Conservation (phyloP, 1,140 invertebrate species). For the Lysiphlebus fabarum region DNA sequence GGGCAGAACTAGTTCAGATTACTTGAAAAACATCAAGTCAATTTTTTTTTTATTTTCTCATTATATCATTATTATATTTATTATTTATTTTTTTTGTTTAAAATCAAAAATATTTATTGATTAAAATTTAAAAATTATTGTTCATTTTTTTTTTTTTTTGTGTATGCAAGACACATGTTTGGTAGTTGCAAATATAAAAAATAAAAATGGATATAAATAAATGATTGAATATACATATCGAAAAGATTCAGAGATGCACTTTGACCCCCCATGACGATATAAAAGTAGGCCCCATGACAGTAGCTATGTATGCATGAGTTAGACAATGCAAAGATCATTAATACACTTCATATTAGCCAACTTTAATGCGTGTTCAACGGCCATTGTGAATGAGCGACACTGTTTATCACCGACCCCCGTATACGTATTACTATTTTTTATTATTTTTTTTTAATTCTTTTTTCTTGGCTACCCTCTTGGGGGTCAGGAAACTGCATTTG, state of each 20-base stretch:
- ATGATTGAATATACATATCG: slow-evolving; percentile 11
- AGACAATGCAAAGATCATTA: slow-evolving; percentile 55
- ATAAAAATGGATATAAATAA: slow-evolving; percentile 5
- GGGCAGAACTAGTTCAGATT: slow-evolving; percentile 44
- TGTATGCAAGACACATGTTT: neutral
- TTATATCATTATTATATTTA: too few relatives aligned
- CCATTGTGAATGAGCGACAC: slow-evolving; percentile 57
- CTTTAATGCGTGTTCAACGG: slow-evolving; percentile 55
- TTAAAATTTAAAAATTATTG: too few relatives aligned
- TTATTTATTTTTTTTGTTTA: too few relatives aligned
- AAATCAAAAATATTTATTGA: too few relatives aligned
- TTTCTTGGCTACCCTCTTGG: slow-evolving; percentile 23
- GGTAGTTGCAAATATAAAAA: slow-evolving; percentile 11
- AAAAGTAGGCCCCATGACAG: slow-evolving; percentile 50
- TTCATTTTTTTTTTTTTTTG: neutral
- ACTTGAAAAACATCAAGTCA: slow-evolving; percentile 27
- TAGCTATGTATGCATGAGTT: slow-evolving; percentile 53
- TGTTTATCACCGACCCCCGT: slow-evolving; percentile 56
- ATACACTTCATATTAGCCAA: slow-evolving; percentile 57
- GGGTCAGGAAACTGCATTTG: slow-evolving; percentile 45
- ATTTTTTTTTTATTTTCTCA: too few relatives aligned
- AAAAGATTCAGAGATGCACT: slow-evolving; percentile 25
- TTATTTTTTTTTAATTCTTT: slow-evolving; percentile 10
- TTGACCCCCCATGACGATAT: slow-evolving; percentile 49
- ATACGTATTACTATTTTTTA: slow-evolving; percentile 22